Percentiles rank a stretch among this genome's conserved stretches.
phyloP scores from a whole-genome alignment of 2,113 vertebrate genomes.

The Cepphus grylle region DNA sequence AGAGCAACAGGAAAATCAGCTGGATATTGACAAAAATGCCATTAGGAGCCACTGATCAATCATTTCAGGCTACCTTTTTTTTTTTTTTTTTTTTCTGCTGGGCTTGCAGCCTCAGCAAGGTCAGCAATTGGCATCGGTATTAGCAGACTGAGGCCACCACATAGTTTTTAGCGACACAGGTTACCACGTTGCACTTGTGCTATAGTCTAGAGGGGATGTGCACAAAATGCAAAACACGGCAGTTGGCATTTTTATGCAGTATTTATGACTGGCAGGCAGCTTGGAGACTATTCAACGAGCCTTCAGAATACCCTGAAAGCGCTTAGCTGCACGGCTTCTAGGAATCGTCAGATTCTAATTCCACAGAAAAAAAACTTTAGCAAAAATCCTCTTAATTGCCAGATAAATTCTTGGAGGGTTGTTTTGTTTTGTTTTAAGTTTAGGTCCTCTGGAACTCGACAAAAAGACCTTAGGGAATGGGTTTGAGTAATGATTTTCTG shows the following conservation, averaged over 20 bases:
- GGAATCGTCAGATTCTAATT: not conserved
- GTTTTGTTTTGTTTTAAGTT: conserved; percentile 15
- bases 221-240: not conserved
- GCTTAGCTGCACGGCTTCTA: not conserved
- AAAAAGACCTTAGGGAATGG: conserved; percentile 53
- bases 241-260: not conserved
- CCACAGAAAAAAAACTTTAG: not conserved
- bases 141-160: not conserved
- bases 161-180: not conserved
- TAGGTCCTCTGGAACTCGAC: conserved; percentile 25
- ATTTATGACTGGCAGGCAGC: not conserved
- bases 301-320: not conserved
- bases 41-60: conserved; percentile 64
- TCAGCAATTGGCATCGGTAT: not conserved
- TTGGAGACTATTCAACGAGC: not conserved
- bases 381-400: not conserved
- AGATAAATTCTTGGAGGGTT: conserved; percentile 17
- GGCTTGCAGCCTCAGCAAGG: not conserved
- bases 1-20: conserved; percentile 65
- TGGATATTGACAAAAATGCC: conserved; percentile 66
- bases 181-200: not conserved
- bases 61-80: not conserved
- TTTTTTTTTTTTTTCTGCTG: not conserved
- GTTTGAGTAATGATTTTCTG: conserved; percentile 61
- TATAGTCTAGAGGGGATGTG: not conserved